phyloP scores from a whole-genome alignment of 2,888 invertebrate genomes.

The Sinodicranocentrus sp. region DNA sequence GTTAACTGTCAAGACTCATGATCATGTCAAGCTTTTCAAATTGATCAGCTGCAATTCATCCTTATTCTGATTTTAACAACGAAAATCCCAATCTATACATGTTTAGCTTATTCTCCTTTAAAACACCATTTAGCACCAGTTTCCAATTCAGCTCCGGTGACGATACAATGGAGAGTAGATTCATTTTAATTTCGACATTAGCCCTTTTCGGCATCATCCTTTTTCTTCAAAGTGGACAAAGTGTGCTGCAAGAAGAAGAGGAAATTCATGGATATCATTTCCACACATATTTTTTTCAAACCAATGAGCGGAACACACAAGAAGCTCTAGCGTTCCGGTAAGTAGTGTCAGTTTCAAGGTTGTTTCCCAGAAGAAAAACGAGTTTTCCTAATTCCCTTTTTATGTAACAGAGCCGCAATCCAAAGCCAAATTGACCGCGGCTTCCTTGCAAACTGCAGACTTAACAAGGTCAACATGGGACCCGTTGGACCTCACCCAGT shows the following conservation, averaged over 20 bases:
- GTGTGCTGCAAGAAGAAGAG: conserved; percentile 12
- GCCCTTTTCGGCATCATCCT: not conserved
- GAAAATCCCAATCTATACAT: too few species aligned
- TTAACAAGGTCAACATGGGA: conserved; percentile 69
- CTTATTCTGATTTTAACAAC: too few species aligned
- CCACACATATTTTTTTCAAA: conserved; percentile 75
- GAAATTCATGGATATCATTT: conserved; percentile 76
- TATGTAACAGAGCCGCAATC: conserved; percentile 51
- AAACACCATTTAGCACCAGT: too few species aligned
- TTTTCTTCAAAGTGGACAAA: not conserved
- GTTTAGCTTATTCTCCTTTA: too few species aligned
- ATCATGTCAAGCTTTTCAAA: too few species aligned
- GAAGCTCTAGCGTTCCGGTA: conserved; percentile 73
- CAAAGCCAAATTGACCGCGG: conserved; percentile 72
- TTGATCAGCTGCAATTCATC: too few species aligned
- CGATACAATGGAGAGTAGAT: not conserved
- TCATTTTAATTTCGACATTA: not conserved
- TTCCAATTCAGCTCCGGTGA: too few species aligned
- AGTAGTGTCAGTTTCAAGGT: conserved; percentile 2
- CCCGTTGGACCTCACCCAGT: conserved; percentile 73
- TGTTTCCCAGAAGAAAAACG: not conserved
- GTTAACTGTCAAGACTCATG: too few species aligned
- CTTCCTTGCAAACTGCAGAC: conserved; percentile 65
- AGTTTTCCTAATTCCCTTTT: too few species aligned
- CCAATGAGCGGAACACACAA: conserved; percentile 52